Evolutionary conservation across 2,113 vertebrate genomes (phyloP).

Genomic region (Penelope pileata): DNA sequence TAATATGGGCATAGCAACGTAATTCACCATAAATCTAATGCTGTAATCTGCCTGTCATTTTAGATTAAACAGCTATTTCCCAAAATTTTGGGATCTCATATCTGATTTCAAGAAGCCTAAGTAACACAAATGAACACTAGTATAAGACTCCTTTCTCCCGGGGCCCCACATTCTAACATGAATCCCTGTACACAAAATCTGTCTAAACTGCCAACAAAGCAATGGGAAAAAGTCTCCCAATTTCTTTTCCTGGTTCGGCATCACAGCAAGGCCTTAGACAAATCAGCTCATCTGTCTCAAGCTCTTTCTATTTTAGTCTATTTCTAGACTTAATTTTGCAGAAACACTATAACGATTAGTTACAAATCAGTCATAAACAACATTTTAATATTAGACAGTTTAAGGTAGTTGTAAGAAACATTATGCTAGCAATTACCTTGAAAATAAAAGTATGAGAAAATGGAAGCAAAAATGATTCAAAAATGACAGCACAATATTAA

Average conservation of each 20-base stretch:
- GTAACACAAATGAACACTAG: slow-evolving; percentile 17
- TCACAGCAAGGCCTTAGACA: not conserved
- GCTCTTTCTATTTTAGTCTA: no score
- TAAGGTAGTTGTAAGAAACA: not conserved
- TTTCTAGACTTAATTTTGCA: not conserved
- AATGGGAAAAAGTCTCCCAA: not conserved
- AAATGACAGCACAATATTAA: not conserved
- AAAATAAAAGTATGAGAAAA: not conserved
- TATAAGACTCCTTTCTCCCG: not conserved
- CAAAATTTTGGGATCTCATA: slow-evolving; percentile 65
- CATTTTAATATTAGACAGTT: not conserved
- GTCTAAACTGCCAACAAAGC: not conserved
- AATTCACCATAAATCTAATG: slow-evolving; percentile 61
- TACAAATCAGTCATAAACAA: not conserved
- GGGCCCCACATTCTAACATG: not conserved
- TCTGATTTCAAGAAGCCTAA: slow-evolving; percentile 58
- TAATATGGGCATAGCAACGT: slow-evolving; percentile 6
- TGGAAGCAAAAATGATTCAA: not conserved
- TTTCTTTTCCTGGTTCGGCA: not conserved
- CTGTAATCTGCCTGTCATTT: slow-evolving; percentile 54
- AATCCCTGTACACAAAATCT: not conserved
- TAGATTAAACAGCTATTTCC: slow-evolving; percentile 74
- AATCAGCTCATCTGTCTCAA: not conserved
- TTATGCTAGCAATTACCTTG: not conserved
- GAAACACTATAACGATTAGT: not conserved